Evolutionary conservation across 2,797 vertebrate genomes (phyloP).

Genomic region (Botia kubotai): DNA sequence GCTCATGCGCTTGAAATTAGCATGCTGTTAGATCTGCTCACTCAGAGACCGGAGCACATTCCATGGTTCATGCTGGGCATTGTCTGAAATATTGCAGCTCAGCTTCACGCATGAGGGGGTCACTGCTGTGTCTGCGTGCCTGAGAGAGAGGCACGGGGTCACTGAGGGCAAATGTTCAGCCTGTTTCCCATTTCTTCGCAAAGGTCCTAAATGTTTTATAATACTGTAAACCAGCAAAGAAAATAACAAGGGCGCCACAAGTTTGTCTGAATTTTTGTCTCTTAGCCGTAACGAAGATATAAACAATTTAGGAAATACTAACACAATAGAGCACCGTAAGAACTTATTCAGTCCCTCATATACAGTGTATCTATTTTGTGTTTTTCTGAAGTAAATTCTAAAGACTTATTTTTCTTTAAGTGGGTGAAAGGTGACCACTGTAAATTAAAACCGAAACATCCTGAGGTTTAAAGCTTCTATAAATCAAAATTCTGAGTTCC

Average conservation of each 20-base stretch:
- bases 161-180: conserved; percentile 1
- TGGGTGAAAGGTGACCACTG: conserved; percentile 52
- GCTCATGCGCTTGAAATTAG: conserved; percentile 14
- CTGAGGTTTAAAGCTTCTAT: conserved; percentile 43
- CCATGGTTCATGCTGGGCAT: conserved; percentile 74
- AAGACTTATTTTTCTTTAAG: background rate
- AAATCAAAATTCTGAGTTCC: conserved; percentile 32
- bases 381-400: background rate
- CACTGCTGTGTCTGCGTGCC: background rate
- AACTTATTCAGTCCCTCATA: background rate
- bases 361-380: background rate
- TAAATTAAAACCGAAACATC: conserved; percentile 56
- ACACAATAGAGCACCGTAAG: background rate
- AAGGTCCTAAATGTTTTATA: conserved; percentile 31
- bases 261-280: background rate
- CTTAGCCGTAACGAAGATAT: background rate
- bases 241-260: background rate
- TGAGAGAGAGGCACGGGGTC: conserved; percentile 44
- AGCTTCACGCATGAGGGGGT: conserved; percentile 50
- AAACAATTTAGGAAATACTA: background rate
- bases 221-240: conserved; percentile 8
- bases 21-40: conserved; percentile 45
- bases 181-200: conserved; percentile 15
- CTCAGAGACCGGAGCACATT: conserved; percentile 71
- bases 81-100: conserved; percentile 67